These are phyloP conservation scores for Callinectes sapidus DNA, from an alignment of 2,888 invertebrate species.

Conservation along the genomic window DNA sequence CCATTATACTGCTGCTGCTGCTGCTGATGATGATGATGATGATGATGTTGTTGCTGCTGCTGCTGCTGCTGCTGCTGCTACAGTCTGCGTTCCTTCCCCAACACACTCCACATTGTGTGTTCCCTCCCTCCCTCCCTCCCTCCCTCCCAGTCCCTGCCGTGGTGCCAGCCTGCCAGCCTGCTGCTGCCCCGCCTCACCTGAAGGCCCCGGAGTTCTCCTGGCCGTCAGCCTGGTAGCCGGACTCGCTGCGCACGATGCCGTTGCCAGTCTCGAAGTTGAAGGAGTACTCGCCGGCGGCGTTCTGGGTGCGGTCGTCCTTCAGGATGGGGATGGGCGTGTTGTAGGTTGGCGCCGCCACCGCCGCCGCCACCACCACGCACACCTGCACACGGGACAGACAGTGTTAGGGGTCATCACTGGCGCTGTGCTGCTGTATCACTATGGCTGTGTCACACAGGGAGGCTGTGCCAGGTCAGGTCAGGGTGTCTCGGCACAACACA, in stretches of 20 bases:
- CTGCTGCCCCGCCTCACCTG: not conserved
- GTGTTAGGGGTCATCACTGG: not conserved
- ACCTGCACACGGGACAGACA: not conserved
- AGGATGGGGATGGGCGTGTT: conserved; percentile 12
- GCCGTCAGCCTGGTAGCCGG: not conserved
- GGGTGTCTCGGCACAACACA: too few relatives aligned
- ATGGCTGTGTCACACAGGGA: too few relatives aligned
- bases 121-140: not conserved
- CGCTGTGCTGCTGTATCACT: too few relatives aligned
- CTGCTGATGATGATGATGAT: not conserved
- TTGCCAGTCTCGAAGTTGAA: conserved; percentile 26
- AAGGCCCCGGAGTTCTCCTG: conserved; percentile 11
- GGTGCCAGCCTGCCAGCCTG: too few relatives aligned
- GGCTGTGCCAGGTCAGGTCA: too few relatives aligned
- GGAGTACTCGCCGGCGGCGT: conserved; percentile 22
- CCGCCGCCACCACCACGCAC: not conserved
- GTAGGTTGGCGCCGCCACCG: not conserved
- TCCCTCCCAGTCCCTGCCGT: not conserved
- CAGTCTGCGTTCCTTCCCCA: not conserved
- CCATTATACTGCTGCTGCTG: too few relatives aligned
- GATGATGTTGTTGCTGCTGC: too few relatives aligned
- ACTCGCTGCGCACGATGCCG: conserved; percentile 29
- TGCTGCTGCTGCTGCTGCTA: not conserved
- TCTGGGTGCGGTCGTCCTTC: conserved; percentile 9
- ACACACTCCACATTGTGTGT: not conserved